Percentiles rank a stretch among this genome's conserved stretches.
phyloP scores from a whole-genome alignment of 1,140 invertebrate genomes.

The Harlomillsia oculata region DNA sequence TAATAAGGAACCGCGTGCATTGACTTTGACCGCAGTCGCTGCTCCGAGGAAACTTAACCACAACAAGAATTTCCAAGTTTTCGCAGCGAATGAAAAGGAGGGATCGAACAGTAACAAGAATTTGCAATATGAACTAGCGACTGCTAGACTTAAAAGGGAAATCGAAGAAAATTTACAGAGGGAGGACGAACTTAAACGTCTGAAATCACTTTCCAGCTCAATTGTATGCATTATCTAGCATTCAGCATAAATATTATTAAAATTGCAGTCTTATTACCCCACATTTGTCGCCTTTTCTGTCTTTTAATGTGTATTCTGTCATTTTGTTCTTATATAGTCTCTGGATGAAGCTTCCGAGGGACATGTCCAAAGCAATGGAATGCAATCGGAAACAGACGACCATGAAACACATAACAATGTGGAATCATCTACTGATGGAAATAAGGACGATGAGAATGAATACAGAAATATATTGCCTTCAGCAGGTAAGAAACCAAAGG shows the following conservation, averaged over 20 bases:
- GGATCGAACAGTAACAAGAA: conserved; percentile 5
- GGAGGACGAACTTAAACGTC: conserved; percentile 18
- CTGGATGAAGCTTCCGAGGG: too few relatives aligned
- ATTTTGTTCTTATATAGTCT: too few relatives aligned
- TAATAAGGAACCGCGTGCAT: not conserved
- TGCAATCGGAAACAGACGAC: conserved; percentile 1
- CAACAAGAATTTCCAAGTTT: conserved; percentile 2
- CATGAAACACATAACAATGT: not conserved
- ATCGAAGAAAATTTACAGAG: conserved; percentile 21
- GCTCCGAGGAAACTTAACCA: conserved; percentile 1
- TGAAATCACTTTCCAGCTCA: too few relatives aligned
- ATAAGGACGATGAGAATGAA: not conserved
- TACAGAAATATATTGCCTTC: conserved; percentile 5
- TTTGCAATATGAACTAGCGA: conserved; percentile 20
- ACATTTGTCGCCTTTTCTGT: too few relatives aligned
- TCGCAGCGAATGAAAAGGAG: conserved; percentile 5
- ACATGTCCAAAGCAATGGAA: too few relatives aligned
- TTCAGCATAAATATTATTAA: too few relatives aligned
- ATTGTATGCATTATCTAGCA: too few relatives aligned
- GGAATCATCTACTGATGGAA: not conserved
- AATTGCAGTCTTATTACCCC: too few relatives aligned
- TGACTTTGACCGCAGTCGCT: not conserved
- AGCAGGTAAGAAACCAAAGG: not conserved
- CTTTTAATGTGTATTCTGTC: too few relatives aligned
- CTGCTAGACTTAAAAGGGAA: conserved; percentile 16